Percentiles rank a stretch among this genome's conserved stretches.
phyloP scores from a whole-genome alignment of 2,797 vertebrate genomes.

The Steatocranus sp. region DNA sequence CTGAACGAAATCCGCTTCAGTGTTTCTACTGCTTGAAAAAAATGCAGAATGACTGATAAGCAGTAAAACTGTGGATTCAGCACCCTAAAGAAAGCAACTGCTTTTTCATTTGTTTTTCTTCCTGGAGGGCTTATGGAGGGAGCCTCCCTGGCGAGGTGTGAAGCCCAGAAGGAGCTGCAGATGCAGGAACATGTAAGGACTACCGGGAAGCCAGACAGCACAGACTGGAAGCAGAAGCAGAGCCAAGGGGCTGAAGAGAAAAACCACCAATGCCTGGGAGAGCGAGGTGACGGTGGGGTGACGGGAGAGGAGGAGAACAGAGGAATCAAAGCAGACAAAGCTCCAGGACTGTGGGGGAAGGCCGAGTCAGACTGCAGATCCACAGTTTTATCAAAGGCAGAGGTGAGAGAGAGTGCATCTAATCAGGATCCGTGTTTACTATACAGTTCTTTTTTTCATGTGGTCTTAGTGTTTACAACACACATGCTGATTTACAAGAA shows the following conservation, averaged over 20 bases:
- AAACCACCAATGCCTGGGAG: background rate
- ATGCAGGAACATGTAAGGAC: background rate
- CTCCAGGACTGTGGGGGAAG: background rate
- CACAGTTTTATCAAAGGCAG: background rate
- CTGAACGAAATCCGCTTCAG: background rate
- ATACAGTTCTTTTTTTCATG: background rate
- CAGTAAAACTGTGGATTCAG: background rate
- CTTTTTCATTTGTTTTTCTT: conserved; percentile 23
- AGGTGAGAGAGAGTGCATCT: conserved; percentile 21
- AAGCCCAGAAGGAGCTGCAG: conserved; percentile 11
- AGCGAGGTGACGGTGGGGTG: background rate
- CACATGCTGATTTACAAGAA: background rate
- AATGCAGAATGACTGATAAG: background rate
- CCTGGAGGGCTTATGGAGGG: conserved; percentile 22
- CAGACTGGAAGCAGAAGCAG: background rate
- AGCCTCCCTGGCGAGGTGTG: background rate
- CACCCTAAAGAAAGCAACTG: background rate
- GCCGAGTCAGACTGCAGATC: background rate
- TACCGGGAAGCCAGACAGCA: background rate
- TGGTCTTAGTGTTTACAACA: background rate
- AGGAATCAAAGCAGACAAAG: background rate
- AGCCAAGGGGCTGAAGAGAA: background rate
- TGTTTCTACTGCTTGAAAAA: background rate
- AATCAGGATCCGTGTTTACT: background rate
- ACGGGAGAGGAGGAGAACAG: background rate